Evolutionary conservation across 2,888 invertebrate genomes (phyloP).

Genomic region (Perizoma affinitatum): DNA sequence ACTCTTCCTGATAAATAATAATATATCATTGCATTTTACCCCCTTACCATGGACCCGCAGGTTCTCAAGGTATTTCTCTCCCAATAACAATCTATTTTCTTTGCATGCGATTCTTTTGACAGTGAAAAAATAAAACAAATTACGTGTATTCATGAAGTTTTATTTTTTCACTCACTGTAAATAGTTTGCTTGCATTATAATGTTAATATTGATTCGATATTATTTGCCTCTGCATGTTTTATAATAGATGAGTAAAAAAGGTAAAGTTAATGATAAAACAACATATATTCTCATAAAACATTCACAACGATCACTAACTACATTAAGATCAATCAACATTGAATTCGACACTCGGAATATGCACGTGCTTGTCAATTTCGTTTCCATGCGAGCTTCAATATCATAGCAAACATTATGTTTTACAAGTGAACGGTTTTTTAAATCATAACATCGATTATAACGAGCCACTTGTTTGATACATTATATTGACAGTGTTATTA

Average conservation of each 20-base stretch:
- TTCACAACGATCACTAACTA: slow-evolving; percentile 38
- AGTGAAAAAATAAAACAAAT: slow-evolving; percentile 51
- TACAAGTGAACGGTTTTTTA: slow-evolving; percentile 44
- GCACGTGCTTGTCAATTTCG: slow-evolving; percentile 64
- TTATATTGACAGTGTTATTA: slow-evolving; percentile 42
- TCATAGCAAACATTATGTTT: slow-evolving; percentile 52
- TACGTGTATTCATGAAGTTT: slow-evolving; percentile 22
- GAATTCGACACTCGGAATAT: slow-evolving; percentile 47
- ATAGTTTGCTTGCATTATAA: slow-evolving; percentile 66
- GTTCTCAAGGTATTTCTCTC: slow-evolving; percentile 85
- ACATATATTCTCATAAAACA: slow-evolving; percentile 40
- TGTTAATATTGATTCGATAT: slow-evolving; percentile 41
- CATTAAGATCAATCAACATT: slow-evolving; percentile 43
- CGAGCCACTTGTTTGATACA: slow-evolving; percentile 39
- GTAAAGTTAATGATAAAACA: slow-evolving; percentile 29
- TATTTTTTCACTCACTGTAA: slow-evolving; percentile 56
- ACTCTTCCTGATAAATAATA: slow-evolving; percentile 77
- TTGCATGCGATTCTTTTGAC: slow-evolving; percentile 69
- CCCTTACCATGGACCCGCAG: slow-evolving; percentile 82
- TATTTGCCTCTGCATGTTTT: slow-evolving; percentile 61
- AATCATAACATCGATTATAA: slow-evolving; percentile 44
- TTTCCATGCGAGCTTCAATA: slow-evolving; percentile 55
- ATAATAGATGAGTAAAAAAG: slow-evolving; percentile 24
- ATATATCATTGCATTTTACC: slow-evolving; percentile 82
- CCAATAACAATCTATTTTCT: slow-evolving; percentile 79